A percentile compares a stretch with the other conserved stretches of the same genome.
Evolutionary conservation across 2,797 vertebrate genomes (phyloP).

Genomic region (Enteromius viviparus): DNA sequence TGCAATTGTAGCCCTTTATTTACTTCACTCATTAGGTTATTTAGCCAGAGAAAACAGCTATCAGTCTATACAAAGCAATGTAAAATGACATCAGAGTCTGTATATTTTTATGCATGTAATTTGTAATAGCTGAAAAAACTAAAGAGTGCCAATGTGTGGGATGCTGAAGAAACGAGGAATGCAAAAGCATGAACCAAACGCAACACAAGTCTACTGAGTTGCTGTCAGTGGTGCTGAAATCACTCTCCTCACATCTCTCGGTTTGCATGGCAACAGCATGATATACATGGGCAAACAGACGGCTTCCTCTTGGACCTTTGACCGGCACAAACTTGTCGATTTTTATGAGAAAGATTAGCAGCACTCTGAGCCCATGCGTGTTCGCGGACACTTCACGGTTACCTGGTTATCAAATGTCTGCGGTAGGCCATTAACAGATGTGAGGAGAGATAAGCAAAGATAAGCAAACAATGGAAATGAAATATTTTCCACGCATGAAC

Average conservation of each 20-base stretch:
- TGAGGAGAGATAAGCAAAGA: slow-evolving; percentile 51
- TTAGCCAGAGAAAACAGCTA: not conserved
- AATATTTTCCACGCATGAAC: slow-evolving; percentile 52
- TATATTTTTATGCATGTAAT: not conserved
- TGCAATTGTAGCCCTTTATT: not conserved
- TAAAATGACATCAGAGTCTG: not conserved
- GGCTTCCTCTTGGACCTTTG: slow-evolving; percentile 55
- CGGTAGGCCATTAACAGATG: slow-evolving; percentile 63
- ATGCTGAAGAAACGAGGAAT: not conserved
- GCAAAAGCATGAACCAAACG: not conserved
- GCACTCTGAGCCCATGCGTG: slow-evolving; percentile 42
- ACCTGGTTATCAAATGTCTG: slow-evolving; percentile 59
- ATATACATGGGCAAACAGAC: slow-evolving; percentile 40
- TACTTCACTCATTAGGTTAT: no score
- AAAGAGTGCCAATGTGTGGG: not conserved
- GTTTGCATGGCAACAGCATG: slow-evolving; percentile 55
- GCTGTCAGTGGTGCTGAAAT: slow-evolving; percentile 57
- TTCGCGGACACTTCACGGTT: slow-evolving; percentile 61
- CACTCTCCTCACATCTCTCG: slow-evolving; percentile 14
- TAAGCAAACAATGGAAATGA: slow-evolving; percentile 57
- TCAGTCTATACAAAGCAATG: not conserved
- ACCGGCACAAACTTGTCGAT: slow-evolving; percentile 56
- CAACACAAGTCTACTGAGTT: slow-evolving; percentile 15
- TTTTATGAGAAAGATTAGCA: slow-evolving; percentile 58
- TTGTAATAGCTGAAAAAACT: not conserved